A percentile compares a stretch with the other conserved stretches of the same genome.
Evolutionary conservation across 2,888 invertebrate species (phyloP).

Genomic region (Mimachlamys varia): DNA sequence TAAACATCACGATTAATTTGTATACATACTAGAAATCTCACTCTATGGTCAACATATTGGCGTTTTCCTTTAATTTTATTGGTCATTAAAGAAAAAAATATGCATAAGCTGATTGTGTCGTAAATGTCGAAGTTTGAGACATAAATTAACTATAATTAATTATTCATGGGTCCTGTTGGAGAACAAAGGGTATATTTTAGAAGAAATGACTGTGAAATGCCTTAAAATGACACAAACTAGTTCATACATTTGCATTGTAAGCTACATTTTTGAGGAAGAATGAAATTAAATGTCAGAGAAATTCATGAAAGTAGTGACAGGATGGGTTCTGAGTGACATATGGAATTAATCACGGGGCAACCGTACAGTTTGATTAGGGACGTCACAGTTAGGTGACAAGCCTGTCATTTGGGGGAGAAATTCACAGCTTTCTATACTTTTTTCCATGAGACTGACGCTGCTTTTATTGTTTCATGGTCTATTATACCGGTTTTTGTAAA

Average conservation of each 20-base stretch:
- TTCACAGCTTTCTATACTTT: conserved; percentile 39
- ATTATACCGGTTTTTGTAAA: neutral
- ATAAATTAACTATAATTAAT: conserved; percentile 43
- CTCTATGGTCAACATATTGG: conserved; percentile 17
- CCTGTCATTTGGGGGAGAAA: conserved; percentile 30
- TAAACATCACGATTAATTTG: neutral
- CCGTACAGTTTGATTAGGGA: conserved; percentile 31
- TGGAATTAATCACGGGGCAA: conserved; percentile 19
- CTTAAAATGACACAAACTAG: conserved; percentile 51
- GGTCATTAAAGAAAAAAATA: conserved; percentile 32
- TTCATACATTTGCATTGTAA: neutral
- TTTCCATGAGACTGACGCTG: neutral
- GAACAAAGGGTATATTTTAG: conserved; percentile 49
- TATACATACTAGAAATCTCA: neutral
- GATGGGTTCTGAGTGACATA: conserved; percentile 32
- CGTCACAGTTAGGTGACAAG: neutral
- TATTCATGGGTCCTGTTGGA: conserved; percentile 37
- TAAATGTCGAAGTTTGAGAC: conserved; percentile 46
- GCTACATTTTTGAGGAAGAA: conserved; percentile 39
- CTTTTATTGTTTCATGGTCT: neutral
- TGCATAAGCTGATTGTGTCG: conserved; percentile 14
- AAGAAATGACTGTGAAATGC: conserved; percentile 49
- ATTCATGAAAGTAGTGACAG: conserved; percentile 40
- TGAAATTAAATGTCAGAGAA: conserved; percentile 47
- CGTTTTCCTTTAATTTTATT: conserved; percentile 24